Base-by-base conservation (phyloP, 2,888 invertebrate species). In the Mimachlamys varia region DNA sequence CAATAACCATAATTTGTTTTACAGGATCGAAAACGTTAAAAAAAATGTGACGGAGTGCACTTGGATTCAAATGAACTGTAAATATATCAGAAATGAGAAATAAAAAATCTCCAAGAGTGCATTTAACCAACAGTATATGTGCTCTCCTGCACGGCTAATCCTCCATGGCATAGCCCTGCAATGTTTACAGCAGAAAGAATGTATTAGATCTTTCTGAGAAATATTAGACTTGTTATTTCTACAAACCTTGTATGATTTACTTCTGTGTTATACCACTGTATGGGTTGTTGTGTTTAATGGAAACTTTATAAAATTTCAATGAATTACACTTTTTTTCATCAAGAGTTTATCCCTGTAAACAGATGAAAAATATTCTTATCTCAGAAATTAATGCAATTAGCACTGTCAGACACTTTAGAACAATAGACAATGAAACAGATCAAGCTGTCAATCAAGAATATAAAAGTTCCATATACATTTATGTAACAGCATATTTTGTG, bases 1-100 rank as follows among this genome's bases (percentile, higher is more conserved):
- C 76, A 76, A 76, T 76, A 76, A 76, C 76, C 33, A 76, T 27
- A 76, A 76, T 76, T 76, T 76, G 76, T 76, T 76, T 76, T 76
- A 76, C 13, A 27, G 76, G 33, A 76, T 33, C 27, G 76, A 76
- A 76, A 76, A 76, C 27, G 7, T 27, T 15, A 27, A 76, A 76
- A n/a, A 76, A 76, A 76, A 27, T 13, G 13, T 76, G 76, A 76
- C 33, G 76, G 76, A 76, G 76, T 76, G 4, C 33, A 12, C 27
- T 10, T 76, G 27, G 76, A 76, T 76, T 76, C 76, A 13, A 27
- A 76, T 76, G 76, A 76, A 76, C 76, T 76, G 13, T 33, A 76
- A 76, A 76, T 76, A 12, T 76, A 76, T 76, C 33, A 15, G 76
- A 76, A 33, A 3, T 7, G 27, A 17, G 76, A 76, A 76, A 33